Evolutionary conservation across 2,797 vertebrate genomes (phyloP).

Genomic region (Nasua narica): DNA sequence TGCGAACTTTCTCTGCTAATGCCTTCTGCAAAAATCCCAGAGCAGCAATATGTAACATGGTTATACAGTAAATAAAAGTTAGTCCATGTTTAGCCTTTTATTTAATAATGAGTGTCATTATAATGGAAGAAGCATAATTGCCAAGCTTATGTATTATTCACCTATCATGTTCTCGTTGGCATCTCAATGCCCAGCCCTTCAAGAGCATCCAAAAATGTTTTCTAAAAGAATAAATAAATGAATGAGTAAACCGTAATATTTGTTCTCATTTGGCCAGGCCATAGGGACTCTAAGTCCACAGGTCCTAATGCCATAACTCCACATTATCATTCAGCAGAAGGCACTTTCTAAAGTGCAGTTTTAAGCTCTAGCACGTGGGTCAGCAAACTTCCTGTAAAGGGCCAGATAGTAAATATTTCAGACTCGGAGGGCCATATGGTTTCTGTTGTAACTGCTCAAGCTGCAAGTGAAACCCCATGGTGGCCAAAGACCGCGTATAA

Average conservation of each 20-base stretch:
- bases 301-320: not conserved
- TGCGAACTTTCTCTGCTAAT: not conserved
- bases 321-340: not conserved
- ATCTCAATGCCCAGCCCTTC: not conserved
- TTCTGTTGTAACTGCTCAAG: not conserved
- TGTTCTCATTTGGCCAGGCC: not conserved
- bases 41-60: not conserved
- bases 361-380: not conserved
- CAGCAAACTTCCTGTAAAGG: not conserved
- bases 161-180: not conserved
- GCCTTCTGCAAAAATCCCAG: conserved; percentile 5
- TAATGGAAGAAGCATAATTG: conserved; percentile 3
- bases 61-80: conserved; percentile 50
- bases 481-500: not conserved
- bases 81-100: conserved; percentile 44
- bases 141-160: conserved; percentile 42
- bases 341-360: not conserved
- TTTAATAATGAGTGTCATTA: conserved; percentile 50
- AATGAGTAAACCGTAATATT: not conserved
- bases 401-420: conserved; percentile 24
- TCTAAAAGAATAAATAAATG: not conserved
- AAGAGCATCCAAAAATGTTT: not conserved
- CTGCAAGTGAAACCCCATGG: not conserved
- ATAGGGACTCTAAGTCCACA: not conserved
- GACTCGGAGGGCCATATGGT: not conserved